Percentiles rank a stretch among this genome's conserved stretches.
Evolutionary conservation across 2,888 invertebrate genomes (phyloP).

Genomic region (Pseudococcus longispinus): DNA sequence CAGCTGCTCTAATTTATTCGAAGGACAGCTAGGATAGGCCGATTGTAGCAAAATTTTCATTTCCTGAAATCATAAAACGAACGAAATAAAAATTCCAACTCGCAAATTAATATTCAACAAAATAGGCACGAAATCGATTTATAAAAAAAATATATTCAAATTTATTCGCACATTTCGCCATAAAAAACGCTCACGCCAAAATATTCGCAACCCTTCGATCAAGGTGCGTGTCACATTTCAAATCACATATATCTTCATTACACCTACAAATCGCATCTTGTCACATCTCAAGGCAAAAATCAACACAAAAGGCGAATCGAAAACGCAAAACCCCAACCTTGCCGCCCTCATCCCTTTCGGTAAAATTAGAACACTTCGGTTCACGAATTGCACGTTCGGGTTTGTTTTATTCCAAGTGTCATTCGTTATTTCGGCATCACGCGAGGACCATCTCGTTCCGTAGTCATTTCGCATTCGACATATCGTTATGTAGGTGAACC

Average conservation of each 20-base stretch:
- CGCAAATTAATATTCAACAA: too few species aligned
- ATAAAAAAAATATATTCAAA: background rate
- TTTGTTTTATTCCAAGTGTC: background rate
- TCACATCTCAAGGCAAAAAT: background rate
- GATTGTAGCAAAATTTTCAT: constrained; percentile 27
- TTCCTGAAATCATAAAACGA: constrained; percentile 25
- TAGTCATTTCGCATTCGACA: background rate
- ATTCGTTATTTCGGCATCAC: constrained; percentile 6
- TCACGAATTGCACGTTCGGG: background rate
- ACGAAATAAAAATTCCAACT: too few species aligned
- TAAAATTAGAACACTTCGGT: background rate
- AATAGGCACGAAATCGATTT: background rate
- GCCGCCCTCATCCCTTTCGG: background rate
- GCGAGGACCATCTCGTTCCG: background rate
- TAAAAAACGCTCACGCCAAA: background rate
- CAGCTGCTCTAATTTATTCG: constrained; percentile 67
- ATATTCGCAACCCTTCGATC: background rate
- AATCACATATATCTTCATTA: constrained; percentile 2
- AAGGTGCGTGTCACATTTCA: background rate
- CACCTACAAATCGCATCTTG: background rate
- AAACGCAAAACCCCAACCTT: background rate
- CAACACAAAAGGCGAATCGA: background rate
- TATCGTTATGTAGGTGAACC: background rate
- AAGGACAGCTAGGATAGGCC: constrained; percentile 65
- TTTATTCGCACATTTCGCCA: background rate